Base-by-base conservation (phyloP, 2,113 vertebrate species). In the Mus pahari region DNA sequence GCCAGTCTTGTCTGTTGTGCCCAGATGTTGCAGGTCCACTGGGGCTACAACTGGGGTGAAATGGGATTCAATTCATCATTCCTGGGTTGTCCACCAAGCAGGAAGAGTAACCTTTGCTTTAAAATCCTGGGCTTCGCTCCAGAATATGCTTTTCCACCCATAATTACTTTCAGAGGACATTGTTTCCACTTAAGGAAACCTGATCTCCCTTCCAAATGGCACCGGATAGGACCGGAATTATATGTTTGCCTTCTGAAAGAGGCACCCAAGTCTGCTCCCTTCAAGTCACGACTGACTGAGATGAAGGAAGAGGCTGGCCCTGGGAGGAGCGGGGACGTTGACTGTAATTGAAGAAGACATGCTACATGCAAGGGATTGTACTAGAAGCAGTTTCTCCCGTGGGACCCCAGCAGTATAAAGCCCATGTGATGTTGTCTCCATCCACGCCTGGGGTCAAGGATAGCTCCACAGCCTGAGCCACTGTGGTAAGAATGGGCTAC, bases 171-270 rank as follows among this genome's bases (percentile, higher is more conserved):
- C 97, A 98, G 98, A 97, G 97, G 97, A 97, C 55, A 60, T 94
- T 98, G 98, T 98, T 98, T 98, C 97, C 98, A 98, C 97, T 98
- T 96, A 97, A 97, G 86, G 98, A 98, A 99, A 98, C 97, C 97
- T 60, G 90, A 99, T 97, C 98, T 98, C 87, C 96, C 97, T 97
- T 98, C 98, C 98, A 98, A 98, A 98, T 55, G 96, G 98, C 97
- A 98, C 97, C 7, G 4, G 86, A 60, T 60, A 92, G 96, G 97
- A 98, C 98, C 98, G 95, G 94, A 98, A 98, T 99, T 94, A 98
- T 95, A 98, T 0, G 96, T 98, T 98, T 97, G 97, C 93, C 96
- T 97, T 97, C 95, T 2, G 0, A 96, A 97, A 97, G 1, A 39
- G 92, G 92, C 97, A 94, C 19, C 39, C 93, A 10, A 95, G 95